A percentile compares a stretch with the other conserved stretches of the same genome.
phyloP scores from a whole-genome alignment of 2,113 vertebrate genomes.

The Ammodytes marinus region DNA sequence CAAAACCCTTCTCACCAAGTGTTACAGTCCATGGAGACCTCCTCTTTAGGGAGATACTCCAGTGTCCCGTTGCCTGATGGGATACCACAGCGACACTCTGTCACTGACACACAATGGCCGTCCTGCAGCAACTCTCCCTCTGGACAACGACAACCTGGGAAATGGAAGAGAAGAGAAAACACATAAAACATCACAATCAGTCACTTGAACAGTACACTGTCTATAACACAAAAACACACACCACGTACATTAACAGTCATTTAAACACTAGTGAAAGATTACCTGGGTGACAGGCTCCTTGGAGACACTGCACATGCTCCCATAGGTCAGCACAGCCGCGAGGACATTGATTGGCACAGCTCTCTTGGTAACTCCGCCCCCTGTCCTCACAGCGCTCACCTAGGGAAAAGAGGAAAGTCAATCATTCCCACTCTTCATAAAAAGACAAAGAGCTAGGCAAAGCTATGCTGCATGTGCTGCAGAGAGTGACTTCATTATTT shows the following conservation, averaged over 20 bases:
- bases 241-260: neutral
- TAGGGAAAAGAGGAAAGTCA: conserved; percentile 48
- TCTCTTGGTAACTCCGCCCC: conserved; percentile 72
- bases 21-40: conserved; percentile 82
- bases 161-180: neutral
- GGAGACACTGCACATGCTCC: conserved; percentile 91
- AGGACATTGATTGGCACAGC: conserved; percentile 91
- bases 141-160: conserved; percentile 90
- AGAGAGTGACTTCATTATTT: neutral
- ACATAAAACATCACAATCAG: neutral
- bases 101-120: conserved; percentile 81
- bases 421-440: neutral
- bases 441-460: neutral
- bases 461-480: neutral
- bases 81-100: conserved; percentile 88
- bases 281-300: conserved; percentile 89
- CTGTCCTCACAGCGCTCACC: conserved; percentile 89
- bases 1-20: conserved; percentile 84
- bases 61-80: conserved; percentile 81
- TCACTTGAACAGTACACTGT: too few species aligned
- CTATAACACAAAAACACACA: too few species aligned
- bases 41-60: conserved; percentile 81
- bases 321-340: conserved; percentile 90
- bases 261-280: neutral
- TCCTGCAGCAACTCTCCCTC: conserved; percentile 88